Base-by-base conservation (phyloP, 30 jellyfish, hydroid and myxozoan species). In the Nemopilema nomurai region DNA sequence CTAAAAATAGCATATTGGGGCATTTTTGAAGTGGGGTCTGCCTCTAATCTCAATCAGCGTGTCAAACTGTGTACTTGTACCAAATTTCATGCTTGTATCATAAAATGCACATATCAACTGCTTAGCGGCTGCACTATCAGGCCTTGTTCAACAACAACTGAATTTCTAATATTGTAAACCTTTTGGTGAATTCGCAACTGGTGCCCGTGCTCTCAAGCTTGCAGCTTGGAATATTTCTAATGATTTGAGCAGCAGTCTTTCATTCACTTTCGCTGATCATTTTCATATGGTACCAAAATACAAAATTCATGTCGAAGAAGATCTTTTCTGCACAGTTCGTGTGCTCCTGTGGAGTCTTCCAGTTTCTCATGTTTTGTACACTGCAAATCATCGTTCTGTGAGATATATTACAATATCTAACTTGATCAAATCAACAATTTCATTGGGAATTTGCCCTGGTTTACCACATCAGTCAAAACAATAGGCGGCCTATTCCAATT, bases 311-410 rank as follows among this genome's bases (percentile, higher is more conserved):
- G 57, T 41, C 57, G 57, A 41, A 41, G 57, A 41, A 41, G 57
- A 41, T 41, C 57, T 41, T 51, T 77, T 18, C 26, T 77, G 49
- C 67, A 62, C 87, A 17, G 67, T 77, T 23, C 87, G 87, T 77
- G 25, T 77, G 80, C 87, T 77, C 26, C 26, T 77, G 62, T 77
- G 84, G 77, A 77, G 67, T 77, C 79, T 77, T 51, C 87, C 80
- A 49, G 87, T 51, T 28, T 17, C 79, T 29, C 84, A 74, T 74
- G 74, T 8, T 49, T 69, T 69, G 81, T 71, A 71, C 41, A 28
- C 81, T 21, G 30, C 1, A 1, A 71, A 71, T 71, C 81, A 71
- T 21, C 67, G 65, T 71, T 71, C 81, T 28, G 67, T 71, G 27
- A 71, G 27, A 71, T 22, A 71, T 71, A 71, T 71, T 13, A 71